phyloP scores from a whole-genome alignment of 2,113 vertebrate species.

The Mobula hypostoma region DNA sequence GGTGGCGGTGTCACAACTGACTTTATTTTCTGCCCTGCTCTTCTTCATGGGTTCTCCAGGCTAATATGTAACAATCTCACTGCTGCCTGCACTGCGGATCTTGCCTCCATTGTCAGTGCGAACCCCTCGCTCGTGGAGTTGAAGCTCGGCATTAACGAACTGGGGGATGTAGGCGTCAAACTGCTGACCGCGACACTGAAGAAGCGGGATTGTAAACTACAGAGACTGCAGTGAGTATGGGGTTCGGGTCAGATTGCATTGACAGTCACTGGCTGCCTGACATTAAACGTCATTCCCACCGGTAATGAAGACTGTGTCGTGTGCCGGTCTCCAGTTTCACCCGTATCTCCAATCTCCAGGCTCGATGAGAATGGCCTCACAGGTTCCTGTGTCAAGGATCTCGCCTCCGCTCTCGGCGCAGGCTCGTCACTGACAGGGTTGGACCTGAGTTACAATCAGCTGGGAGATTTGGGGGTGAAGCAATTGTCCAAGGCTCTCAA shows the following conservation, averaged over 20 bases:
- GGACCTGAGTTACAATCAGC: too few relatives aligned
- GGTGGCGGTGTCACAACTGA: too few relatives aligned
- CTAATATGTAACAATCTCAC: background rate
- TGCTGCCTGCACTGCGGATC: background rate
- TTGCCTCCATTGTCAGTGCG: background rate
- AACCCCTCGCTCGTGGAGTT: background rate
- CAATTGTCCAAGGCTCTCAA: too few relatives aligned
- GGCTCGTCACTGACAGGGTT: too few relatives aligned
- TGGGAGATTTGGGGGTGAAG: too few relatives aligned
- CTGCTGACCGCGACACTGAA: background rate
- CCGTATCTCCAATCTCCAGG: too few relatives aligned
- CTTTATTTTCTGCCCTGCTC: background rate
- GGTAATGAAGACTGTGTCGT: too few relatives aligned
- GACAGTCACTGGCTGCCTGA: background rate
- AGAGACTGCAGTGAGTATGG: background rate
- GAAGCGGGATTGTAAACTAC: background rate
- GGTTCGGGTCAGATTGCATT: background rate
- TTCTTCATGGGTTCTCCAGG: background rate
- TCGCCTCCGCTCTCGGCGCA: too few relatives aligned
- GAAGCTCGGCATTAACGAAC: background rate
- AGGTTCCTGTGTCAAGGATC: too few relatives aligned
- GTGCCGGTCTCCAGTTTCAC: too few relatives aligned
- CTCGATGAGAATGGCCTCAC: too few relatives aligned
- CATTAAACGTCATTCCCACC: background rate
- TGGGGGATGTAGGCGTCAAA: background rate